phyloP scores from a whole-genome alignment of 1,140 invertebrate species.

The Drosophila rufa region DNA sequence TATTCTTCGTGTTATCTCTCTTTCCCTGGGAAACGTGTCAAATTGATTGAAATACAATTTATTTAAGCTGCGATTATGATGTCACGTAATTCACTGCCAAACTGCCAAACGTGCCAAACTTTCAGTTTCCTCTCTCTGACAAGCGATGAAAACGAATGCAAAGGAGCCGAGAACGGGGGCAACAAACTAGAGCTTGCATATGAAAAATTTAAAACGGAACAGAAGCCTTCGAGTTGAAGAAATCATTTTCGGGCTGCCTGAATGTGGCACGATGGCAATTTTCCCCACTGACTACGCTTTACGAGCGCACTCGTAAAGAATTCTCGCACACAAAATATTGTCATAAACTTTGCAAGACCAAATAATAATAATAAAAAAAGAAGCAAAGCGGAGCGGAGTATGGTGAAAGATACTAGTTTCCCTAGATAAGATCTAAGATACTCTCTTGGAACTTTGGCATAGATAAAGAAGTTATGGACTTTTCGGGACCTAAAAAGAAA shows the following conservation, averaged over 20 bases:
- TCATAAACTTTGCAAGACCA: slow-evolving; percentile 41
- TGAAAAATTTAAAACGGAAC: slow-evolving; percentile 14
- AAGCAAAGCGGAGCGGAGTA: not conserved
- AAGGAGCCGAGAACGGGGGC: not conserved
- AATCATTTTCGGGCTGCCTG: slow-evolving; percentile 28
- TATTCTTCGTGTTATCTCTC: not conserved
- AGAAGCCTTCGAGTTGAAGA: slow-evolving; percentile 33
- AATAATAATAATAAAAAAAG: slow-evolving; percentile 23
- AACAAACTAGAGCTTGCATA: slow-evolving; percentile 15
- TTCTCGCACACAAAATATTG: slow-evolving; percentile 26
- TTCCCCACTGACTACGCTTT: slow-evolving; percentile 31
- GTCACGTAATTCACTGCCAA: slow-evolving; percentile 70
- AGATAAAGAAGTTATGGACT: not conserved
- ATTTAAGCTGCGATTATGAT: slow-evolving; percentile 31
- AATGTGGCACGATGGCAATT: slow-evolving; percentile 36
- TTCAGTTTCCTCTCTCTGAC: slow-evolving; percentile 28
- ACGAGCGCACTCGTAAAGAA: slow-evolving; percentile 50
- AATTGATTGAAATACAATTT: slow-evolving; percentile 16
- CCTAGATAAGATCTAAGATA: not conserved
- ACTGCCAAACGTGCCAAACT: slow-evolving; percentile 66
- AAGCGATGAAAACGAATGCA: not conserved
- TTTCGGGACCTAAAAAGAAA: not conserved
- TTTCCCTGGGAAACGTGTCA: slow-evolving; percentile 22
- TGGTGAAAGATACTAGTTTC: not conserved
- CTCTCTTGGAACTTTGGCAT: not conserved